A percentile compares a stretch with the other conserved stretches of the same genome.
Conservation (phyloP, 2,113 vertebrate genomes). For the Platichthys stellatus region DNA sequence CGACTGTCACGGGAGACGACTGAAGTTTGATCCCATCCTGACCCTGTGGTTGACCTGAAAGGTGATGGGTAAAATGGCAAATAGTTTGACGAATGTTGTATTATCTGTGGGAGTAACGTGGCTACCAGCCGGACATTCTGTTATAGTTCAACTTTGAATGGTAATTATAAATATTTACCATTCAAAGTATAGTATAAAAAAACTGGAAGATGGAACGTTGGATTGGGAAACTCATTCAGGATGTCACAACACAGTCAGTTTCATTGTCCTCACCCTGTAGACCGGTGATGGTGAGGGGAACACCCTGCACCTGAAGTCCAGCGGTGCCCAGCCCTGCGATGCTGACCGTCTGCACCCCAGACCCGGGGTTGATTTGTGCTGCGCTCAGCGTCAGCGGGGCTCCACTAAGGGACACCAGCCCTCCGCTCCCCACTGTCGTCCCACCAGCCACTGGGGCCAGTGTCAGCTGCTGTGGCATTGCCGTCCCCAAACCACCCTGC, state of each 20-base stretch:
- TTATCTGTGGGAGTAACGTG: neutral
- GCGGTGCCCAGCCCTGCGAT: conserved; percentile 93
- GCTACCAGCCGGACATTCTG: neutral
- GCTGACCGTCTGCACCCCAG: conserved; percentile 97
- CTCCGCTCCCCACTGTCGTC: conserved; percentile 86
- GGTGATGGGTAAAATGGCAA: conserved; percentile 19
- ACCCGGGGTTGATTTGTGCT: conserved; percentile 95
- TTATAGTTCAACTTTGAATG: no score
- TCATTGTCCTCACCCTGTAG: conserved; percentile 88
- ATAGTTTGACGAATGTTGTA: neutral
- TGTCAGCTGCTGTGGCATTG: conserved; percentile 92
- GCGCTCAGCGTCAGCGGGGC: conserved; percentile 94
- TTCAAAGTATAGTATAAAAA: neutral
- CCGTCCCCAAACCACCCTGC: conserved; percentile 92
- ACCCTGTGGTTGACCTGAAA: conserved; percentile 93
- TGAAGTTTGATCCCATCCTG: conserved; percentile 95
- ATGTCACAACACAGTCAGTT: neutral
- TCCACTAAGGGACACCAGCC: conserved; percentile 92
- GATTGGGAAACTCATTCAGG: neutral
- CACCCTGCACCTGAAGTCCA: conserved; percentile 96
- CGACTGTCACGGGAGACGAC: conserved; percentile 91
- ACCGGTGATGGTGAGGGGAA: conserved; percentile 96
- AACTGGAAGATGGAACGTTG: neutral
- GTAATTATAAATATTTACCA: no score
- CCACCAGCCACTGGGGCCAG: conserved; percentile 92